phyloP scores from a whole-genome alignment of 2,113 vertebrate genomes.

The Ascaphus truei region DNA sequence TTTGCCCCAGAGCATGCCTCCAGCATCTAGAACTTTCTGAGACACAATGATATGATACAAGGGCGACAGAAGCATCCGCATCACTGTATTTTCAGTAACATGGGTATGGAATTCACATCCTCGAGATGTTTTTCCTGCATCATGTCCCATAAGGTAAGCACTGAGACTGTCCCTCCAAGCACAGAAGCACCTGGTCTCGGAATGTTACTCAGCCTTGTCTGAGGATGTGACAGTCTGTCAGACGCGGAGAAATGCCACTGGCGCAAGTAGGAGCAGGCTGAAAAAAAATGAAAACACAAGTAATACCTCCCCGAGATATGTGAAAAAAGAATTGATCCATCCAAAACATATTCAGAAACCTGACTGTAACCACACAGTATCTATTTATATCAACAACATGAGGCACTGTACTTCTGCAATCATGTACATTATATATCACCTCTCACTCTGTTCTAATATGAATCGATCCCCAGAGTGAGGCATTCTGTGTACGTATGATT shows the following conservation, averaged over 20 bases:
- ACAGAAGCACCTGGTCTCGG: constrained; percentile 11
- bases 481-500: too few species aligned
- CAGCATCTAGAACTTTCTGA: background rate
- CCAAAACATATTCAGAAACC: background rate
- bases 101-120: constrained; percentile 1
- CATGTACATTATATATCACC: too few species aligned
- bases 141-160: constrained; percentile 18
- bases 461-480: too few species aligned
- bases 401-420: too few species aligned
- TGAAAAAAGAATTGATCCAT: background rate
- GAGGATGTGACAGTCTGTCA: constrained; percentile 26
- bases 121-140: constrained; percentile 16
- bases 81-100: background rate
- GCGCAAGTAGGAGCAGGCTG: background rate
- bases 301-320: background rate
- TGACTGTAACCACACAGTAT: too few species aligned
- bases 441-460: too few species aligned
- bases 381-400: background rate
- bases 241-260: background rate
- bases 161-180: constrained; percentile 17
- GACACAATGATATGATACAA: background rate
- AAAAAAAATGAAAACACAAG: constrained; percentile 21
- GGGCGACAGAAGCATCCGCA: background rate
- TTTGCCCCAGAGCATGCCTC: background rate
- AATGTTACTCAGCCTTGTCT: constrained; percentile 24